Evolutionary conservation across 2,797 vertebrate genomes (phyloP).

Genomic region (Sylvia borin): DNA sequence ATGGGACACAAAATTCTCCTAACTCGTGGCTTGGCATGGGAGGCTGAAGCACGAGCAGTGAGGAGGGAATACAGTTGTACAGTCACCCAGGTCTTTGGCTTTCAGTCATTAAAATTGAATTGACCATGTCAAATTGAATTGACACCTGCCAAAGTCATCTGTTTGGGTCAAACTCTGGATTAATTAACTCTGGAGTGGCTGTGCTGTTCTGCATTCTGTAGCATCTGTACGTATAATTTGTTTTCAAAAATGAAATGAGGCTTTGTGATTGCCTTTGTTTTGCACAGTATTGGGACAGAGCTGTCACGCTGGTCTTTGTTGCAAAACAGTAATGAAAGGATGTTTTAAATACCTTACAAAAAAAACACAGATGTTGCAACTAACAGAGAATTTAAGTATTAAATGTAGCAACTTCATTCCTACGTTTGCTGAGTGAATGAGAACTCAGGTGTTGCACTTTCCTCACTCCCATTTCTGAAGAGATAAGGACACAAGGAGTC

Average conservation of each 20-base stretch:
- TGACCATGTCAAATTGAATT: background rate
- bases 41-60: background rate
- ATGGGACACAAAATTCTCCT: background rate
- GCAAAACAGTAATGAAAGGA: conserved; percentile 54
- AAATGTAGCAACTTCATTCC: conserved; percentile 28
- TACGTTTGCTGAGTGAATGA: background rate
- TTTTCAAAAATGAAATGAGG: background rate
- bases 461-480: background rate
- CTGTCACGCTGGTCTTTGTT: conserved; percentile 7
- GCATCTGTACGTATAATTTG: background rate
- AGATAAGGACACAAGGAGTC: background rate
- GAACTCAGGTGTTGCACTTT: background rate
- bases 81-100: background rate
- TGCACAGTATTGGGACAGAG: conserved; percentile 41
- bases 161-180: background rate
- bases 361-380: background rate
- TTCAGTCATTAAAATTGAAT: background rate
- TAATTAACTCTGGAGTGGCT: background rate
- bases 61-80: background rate
- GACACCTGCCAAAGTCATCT: background rate
- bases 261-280: background rate
- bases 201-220: background rate
- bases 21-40: background rate
- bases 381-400: background rate
- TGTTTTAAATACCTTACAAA: conserved; percentile 18